A percentile compares a stretch with the other conserved stretches of the same genome.
These are phyloP conservation scores for Philopotamus ludificatus DNA, from an alignment of 1,140 invertebrate genomes.

Conservation along the genomic window DNA sequence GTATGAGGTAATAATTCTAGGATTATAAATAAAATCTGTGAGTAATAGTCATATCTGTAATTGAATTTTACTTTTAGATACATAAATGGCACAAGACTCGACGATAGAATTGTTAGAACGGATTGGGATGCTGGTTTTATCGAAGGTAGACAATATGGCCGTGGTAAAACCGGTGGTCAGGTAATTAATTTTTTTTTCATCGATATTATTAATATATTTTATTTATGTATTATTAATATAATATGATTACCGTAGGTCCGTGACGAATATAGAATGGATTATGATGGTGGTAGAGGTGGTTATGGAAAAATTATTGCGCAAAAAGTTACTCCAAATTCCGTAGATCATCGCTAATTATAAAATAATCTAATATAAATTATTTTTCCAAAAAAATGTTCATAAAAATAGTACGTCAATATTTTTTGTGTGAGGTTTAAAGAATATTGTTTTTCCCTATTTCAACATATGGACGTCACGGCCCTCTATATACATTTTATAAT, in stretches of 20 bases:
- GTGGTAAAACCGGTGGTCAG: conserved; percentile 98
- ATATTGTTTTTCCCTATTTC: too few relatives aligned
- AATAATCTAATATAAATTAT: too few relatives aligned
- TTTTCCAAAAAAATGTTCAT: too few relatives aligned
- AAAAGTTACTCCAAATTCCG: conserved; percentile 66
- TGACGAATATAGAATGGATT: conserved; percentile 98
- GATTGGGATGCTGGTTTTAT: conserved; percentile 99
- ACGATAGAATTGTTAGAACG: conserved; percentile 95
- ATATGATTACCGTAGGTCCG: too few relatives aligned
- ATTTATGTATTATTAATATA: conserved; percentile 42
- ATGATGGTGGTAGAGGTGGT: conserved; percentile 92
- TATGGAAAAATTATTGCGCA: conserved; percentile 93
- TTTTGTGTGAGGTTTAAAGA: too few relatives aligned
- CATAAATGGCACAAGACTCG: conserved; percentile 94
- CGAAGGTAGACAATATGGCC: conserved; percentile 96
- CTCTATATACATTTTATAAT: too few relatives aligned
- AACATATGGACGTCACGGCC: too few relatives aligned
- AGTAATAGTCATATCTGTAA: too few relatives aligned
- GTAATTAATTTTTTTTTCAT: conserved; percentile 53
- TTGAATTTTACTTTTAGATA: conserved; percentile 60
- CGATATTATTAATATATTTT: background rate
- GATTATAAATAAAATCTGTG: background rate
- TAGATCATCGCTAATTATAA: conserved; percentile 50
- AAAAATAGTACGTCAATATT: too few relatives aligned
- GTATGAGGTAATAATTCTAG: conserved; percentile 69